Evolutionary conservation across 2,113 vertebrate genomes (phyloP).

Genomic region (Piprites chloris): DNA sequence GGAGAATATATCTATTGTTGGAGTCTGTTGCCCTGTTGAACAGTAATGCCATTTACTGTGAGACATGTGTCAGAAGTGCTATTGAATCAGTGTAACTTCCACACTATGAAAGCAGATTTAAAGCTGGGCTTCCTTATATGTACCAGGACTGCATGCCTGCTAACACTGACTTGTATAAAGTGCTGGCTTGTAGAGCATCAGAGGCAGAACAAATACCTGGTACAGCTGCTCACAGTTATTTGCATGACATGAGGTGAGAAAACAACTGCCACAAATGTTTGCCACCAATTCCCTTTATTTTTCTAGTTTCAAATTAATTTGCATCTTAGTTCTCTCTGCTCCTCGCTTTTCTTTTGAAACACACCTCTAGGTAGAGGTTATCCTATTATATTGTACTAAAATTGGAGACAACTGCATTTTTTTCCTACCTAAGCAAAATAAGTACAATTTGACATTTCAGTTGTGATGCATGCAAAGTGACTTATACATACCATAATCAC

Average conservation of each 20-base stretch:
- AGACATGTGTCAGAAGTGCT: neutral
- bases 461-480: neutral
- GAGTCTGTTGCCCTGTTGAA: neutral
- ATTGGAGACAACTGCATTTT: neutral
- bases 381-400: neutral
- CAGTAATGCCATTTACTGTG: neutral
- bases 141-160: neutral
- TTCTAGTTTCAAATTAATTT: neutral
- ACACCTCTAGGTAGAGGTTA: neutral
- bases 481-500: neutral
- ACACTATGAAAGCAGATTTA: neutral
- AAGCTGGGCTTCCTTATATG: neutral
- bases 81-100: neutral
- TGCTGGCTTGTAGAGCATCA: neutral
- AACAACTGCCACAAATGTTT: neutral
- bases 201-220: neutral
- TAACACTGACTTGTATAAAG: neutral
- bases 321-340: neutral
- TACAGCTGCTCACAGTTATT: neutral
- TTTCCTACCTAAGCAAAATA: neutral
- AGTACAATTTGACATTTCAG: neutral
- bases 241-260: neutral
- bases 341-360: neutral
- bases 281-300: neutral
- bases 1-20: accelerated